Evolutionary conservation across 1,140 invertebrate genomes (phyloP).

Genomic region (Planococcus citri): DNA sequence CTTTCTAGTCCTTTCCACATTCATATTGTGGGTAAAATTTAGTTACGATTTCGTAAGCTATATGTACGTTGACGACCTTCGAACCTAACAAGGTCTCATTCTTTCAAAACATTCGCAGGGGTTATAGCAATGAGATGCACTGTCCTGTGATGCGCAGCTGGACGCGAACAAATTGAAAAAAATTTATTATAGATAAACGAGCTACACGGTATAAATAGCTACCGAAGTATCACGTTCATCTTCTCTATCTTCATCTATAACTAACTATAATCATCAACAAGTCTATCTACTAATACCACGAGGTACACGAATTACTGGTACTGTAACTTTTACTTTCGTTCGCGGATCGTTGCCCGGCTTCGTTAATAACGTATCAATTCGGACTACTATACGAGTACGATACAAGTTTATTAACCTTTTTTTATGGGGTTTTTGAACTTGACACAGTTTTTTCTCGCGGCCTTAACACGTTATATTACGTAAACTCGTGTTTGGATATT

Average conservation of each 20-base stretch:
- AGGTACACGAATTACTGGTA: no score
- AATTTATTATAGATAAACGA: no score
- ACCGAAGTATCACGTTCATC: no score
- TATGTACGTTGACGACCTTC: background rate
- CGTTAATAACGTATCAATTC: background rate
- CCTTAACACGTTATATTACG: background rate
- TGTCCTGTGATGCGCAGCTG: background rate
- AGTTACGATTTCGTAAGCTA: background rate
- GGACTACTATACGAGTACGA: no score
- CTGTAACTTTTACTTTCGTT: background rate
- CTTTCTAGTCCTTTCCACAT: background rate
- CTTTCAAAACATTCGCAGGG: background rate
- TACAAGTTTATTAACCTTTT: background rate
- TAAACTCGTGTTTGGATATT: no score
- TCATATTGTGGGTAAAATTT: background rate
- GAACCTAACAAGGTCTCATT: background rate
- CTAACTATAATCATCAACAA: no score
- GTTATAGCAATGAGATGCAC: constrained; percentile 6
- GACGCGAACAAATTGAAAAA: background rate
- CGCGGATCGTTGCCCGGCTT: background rate
- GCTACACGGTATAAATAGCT: no score
- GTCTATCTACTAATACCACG: no score
- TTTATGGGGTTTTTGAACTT: background rate
- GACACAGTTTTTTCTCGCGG: background rate
- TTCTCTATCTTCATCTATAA: no score